phyloP scores from a whole-genome alignment of 2,113 vertebrate species.

The Brevimyrus niger region DNA sequence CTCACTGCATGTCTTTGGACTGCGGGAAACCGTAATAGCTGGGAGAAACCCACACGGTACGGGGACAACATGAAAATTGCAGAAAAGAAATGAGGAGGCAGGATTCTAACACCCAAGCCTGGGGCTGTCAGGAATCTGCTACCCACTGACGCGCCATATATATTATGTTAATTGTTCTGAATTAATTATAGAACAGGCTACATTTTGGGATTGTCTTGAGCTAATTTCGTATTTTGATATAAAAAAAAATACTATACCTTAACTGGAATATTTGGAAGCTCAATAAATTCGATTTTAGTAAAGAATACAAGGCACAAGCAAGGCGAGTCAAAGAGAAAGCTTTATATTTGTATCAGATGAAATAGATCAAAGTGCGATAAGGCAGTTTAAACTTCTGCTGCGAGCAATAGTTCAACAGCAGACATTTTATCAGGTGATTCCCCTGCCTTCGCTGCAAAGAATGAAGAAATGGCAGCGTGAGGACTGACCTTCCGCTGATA shows the following conservation, averaged over 20 bases:
- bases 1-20: not conserved
- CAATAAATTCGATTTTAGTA: not conserved
- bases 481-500: constrained; percentile 13
- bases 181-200: not conserved
- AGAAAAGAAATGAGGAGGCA: not conserved
- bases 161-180: not conserved
- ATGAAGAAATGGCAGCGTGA: not conserved
- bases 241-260: not conserved
- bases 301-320: not conserved
- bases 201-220: not conserved
- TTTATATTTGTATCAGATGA: not conserved
- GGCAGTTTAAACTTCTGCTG: not conserved
- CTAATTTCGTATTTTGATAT: not conserved
- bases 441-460: not conserved
- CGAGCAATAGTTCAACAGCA: not conserved
- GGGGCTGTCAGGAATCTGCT: not conserved
- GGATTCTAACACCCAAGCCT: not conserved
- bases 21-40: not conserved
- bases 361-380: not conserved
- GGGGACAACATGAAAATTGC: not conserved
- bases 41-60: not conserved
- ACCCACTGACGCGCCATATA: not conserved
- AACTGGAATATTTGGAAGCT: not conserved
- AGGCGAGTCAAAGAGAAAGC: not conserved
- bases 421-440: not conserved